A percentile compares a stretch with the other conserved stretches of the same genome.
Conservation (phyloP, 2,113 vertebrate genomes). For the Ptyas mucosa region DNA sequence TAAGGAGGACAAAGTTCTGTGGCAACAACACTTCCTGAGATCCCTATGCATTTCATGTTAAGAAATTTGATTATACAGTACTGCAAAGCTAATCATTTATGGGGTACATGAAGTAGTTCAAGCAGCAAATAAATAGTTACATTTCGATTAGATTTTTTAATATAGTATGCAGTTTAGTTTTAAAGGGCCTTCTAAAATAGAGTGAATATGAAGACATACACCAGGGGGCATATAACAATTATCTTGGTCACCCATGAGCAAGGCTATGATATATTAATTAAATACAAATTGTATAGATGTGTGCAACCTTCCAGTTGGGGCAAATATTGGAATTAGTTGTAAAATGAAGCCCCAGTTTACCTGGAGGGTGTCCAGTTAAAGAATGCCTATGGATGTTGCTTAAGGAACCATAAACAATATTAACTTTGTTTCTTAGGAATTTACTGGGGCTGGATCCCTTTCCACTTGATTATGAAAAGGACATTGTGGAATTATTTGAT, state of each 20-base stretch:
- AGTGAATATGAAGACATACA: background rate
- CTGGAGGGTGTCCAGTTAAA: background rate
- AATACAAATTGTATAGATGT: background rate
- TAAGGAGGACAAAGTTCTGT: background rate
- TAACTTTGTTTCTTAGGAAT: constrained; percentile 73
- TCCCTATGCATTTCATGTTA: background rate
- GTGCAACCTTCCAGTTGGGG: background rate
- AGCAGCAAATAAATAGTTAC: background rate
- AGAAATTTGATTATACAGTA: background rate
- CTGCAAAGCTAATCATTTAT: background rate
- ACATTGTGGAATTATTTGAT: constrained; percentile 87
- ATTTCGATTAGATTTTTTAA: background rate
- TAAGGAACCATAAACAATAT: background rate
- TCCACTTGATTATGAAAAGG: constrained; percentile 83
- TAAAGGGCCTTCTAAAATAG: background rate
- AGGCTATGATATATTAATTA: background rate
- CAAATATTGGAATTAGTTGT: background rate
- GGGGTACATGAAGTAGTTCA: background rate
- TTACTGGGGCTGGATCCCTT: constrained; percentile 87
- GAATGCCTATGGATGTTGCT: background rate
- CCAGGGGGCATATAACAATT: background rate
- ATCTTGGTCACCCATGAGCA: background rate
- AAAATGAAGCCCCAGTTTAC: background rate
- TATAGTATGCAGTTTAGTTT: background rate
- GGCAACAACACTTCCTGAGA: background rate